These are phyloP conservation scores for Nomada goodeniana DNA, from an alignment of 2,888 invertebrate genomes.

Conservation along the genomic window DNA sequence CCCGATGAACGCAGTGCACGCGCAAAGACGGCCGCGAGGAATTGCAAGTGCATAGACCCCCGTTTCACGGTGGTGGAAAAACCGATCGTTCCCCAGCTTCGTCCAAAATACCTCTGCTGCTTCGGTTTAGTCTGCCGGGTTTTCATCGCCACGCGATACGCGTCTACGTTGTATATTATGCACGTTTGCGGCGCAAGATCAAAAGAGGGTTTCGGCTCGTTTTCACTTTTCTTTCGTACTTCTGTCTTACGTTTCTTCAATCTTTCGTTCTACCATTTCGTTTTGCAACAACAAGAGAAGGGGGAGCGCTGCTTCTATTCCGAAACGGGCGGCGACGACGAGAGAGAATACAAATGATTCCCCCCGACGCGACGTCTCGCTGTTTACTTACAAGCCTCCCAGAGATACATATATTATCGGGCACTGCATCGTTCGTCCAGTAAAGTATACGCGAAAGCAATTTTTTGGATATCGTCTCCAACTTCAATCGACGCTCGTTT, in stretches of 20 bases:
- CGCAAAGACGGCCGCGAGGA: conserved; percentile 42
- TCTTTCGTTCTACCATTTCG: not conserved
- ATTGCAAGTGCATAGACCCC: conserved; percentile 4
- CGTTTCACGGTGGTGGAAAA: conserved; percentile 28
- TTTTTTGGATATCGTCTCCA: not conserved
- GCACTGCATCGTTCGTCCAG: conserved; percentile 38
- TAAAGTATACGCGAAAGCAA: conserved; percentile 1
- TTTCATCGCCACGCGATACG: conserved; percentile 53
- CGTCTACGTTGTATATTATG: conserved; percentile 50
- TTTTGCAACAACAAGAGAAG: not conserved
- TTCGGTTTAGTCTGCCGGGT: conserved; percentile 83
- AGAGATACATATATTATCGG: conserved; percentile 29
- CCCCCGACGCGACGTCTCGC: conserved; percentile 42
- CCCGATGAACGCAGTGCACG: conserved; percentile 43
- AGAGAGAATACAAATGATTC: conserved; percentile 41
- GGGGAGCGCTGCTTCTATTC: conserved; percentile 44
- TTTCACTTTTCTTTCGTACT: not conserved
- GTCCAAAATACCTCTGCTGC: conserved; percentile 85
- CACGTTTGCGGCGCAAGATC: conserved; percentile 73
- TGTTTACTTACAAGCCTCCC: conserved; percentile 40
- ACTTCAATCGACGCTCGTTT: not conserved
- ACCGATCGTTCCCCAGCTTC: conserved; percentile 75
- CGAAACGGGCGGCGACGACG: conserved; percentile 47
- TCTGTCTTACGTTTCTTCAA: conserved; percentile 26
- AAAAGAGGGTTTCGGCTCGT: conserved; percentile 71